These are phyloP conservation scores for Lasioglossum figueresi DNA, from an alignment of 2,888 invertebrate species.

Conservation along the genomic window DNA sequence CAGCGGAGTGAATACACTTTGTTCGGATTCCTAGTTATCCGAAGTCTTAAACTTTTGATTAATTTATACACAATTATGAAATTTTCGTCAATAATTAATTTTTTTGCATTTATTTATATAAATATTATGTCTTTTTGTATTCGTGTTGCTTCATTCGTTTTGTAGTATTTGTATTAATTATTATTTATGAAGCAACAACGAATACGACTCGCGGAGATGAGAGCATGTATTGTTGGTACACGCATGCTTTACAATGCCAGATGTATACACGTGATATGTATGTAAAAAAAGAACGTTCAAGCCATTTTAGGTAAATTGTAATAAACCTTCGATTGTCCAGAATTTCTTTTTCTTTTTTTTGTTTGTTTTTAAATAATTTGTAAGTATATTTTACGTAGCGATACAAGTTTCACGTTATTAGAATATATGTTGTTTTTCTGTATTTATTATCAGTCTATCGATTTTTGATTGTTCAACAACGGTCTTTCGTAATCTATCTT, in stretches of 20 bases:
- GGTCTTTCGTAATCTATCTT: slow-evolving; percentile 57
- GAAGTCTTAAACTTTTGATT: slow-evolving; percentile 41
- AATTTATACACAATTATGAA: slow-evolving; percentile 43
- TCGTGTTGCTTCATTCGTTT: slow-evolving; percentile 53
- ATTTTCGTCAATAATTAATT: slow-evolving; percentile 29
- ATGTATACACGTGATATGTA: slow-evolving; percentile 58
- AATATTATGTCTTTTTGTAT: slow-evolving; percentile 47
- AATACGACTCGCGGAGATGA: slow-evolving; percentile 28
- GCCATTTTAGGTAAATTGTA: slow-evolving; percentile 68
- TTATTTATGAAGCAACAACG: slow-evolving; percentile 52
- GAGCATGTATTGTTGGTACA: slow-evolving; percentile 38
- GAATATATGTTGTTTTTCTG: slow-evolving; percentile 55
- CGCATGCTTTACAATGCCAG: slow-evolving; percentile 45
- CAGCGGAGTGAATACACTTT: slow-evolving; percentile 27
- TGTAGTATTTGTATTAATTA: slow-evolving; percentile 64
- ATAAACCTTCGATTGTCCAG: slow-evolving; percentile 61
- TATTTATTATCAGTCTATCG: slow-evolving; percentile 71
- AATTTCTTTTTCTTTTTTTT: slow-evolving; percentile 6
- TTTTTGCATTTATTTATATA: slow-evolving; percentile 67
- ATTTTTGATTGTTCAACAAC: slow-evolving; percentile 50
- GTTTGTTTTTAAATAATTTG: slow-evolving; percentile 57
- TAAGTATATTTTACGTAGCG: slow-evolving; percentile 59
- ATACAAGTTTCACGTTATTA: slow-evolving; percentile 55
- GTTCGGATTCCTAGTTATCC: slow-evolving; percentile 34
- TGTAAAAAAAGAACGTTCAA: slow-evolving; percentile 63